Evolutionary conservation across 2,888 invertebrate species (phyloP).

Genomic region (Dicyrtomina minuta): DNA sequence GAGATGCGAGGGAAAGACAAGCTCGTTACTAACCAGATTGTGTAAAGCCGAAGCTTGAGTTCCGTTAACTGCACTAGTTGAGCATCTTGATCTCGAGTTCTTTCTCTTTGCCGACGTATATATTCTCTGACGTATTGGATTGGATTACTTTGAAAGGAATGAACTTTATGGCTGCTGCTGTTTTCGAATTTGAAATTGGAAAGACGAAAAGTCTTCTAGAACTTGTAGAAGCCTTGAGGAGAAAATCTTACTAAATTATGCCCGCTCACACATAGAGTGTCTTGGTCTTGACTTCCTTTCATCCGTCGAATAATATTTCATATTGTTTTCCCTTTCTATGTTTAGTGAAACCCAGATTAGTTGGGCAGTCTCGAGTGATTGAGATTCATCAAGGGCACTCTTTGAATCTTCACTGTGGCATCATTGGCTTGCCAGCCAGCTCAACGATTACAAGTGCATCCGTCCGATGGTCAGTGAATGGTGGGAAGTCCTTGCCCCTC

Average conservation of each 20-base stretch:
- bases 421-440: constrained; percentile 40
- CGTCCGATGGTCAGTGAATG: constrained; percentile 21
- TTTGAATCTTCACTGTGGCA: constrained; percentile 47
- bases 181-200: no score
- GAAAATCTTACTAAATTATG: constrained; percentile 8
- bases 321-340: neutral
- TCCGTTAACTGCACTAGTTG: no score
- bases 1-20: no score
- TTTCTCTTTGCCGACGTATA: no score
- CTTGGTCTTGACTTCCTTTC: no score
- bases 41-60: no score
- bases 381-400: constrained; percentile 44
- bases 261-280: no score
- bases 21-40: no score
- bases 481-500: constrained; percentile 44
- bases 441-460: constrained; percentile 12
- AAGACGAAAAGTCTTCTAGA: neutral
- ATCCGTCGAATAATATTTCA: neutral
- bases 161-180: no score
- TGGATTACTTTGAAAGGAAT: no score
- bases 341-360: constrained; percentile 49
- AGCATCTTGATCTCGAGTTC: no score
- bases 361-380: constrained; percentile 47
- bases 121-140: no score
- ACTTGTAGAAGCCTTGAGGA: neutral